A percentile compares a stretch with the other conserved stretches of the same genome.
phyloP scores from a whole-genome alignment of 2,113 vertebrate genomes.

The Uria lomvia region DNA sequence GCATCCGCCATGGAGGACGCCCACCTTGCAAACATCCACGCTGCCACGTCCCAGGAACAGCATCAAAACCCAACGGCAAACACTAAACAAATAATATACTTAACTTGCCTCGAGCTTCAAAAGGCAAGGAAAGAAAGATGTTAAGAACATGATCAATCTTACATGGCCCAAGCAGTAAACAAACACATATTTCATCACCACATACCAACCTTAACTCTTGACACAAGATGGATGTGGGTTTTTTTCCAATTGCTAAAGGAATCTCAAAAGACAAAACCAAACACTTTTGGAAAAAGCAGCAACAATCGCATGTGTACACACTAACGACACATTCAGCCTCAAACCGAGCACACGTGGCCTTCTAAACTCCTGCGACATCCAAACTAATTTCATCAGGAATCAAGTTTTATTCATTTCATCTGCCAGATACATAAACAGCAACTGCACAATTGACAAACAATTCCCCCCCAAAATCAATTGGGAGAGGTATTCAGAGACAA shows the following conservation, averaged over 20 bases:
- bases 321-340: not conserved
- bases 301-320: not conserved
- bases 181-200: conserved; percentile 66
- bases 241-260: not conserved
- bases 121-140: conserved; percentile 42
- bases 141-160: conserved; percentile 55
- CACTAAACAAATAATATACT: conserved; percentile 13
- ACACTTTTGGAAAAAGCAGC: not conserved
- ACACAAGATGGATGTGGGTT: conserved; percentile 43
- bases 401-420: not conserved
- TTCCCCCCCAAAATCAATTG: not conserved
- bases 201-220: conserved; percentile 22
- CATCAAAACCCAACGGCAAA: not conserved
- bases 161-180: conserved; percentile 41
- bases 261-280: conserved; percentile 47
- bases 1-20: accelerated
- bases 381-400: not conserved
- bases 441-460: not conserved
- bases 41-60: not conserved
- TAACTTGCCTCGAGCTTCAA: not conserved
- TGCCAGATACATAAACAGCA: not conserved
- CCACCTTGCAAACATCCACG: not conserved
- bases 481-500: not conserved
- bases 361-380: not conserved
- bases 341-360: not conserved